Base-by-base conservation (phyloP, 35 echinoderm and acorn worm species). In the Acanthaster planci region DNA sequence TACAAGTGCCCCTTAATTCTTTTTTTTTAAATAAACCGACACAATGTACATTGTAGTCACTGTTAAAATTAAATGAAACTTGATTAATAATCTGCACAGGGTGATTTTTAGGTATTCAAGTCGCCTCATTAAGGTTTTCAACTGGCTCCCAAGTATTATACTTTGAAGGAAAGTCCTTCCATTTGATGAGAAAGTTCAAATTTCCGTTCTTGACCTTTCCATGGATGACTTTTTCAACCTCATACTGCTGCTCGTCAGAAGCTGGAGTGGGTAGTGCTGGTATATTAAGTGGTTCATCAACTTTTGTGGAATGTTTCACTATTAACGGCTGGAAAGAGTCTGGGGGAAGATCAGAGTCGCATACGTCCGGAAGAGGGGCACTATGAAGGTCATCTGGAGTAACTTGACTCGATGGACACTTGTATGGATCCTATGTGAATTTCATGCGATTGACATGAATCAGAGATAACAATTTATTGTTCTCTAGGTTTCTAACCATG, bases 401-500 rank as follows among this genome's bases (percentile, higher is more conserved):
- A 51, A 18, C 17, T 50, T 23, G 32, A 52, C 77, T 86, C 14
- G 22, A 12, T 52, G 84, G 84, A 31, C 84, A 67, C 12, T 26
- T 5, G 29, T 27, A 86, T 68, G 64, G 1, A 52, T 86, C 75
- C 26, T 86, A 77, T 35, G 84, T 67, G 52, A 77, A 86, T 55
- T 86, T 86, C 60, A 86, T 77, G 5, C 67, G n/a, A n/a, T n/a
- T n/a, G n/a, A n/a, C n/a, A n/a, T n/a, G n/a, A n/a, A n/a, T n/a
- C n/a, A n/a, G n/a, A n/a, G n/a, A n/a, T n/a, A n/a, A n/a, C 21
- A 76, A 75, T 34, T 85, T 85, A 39, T 85, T 77, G 47, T 85
- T 85, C 47, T 77, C 84, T 18, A 85, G 38, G 35, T 86, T 77
- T 51, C 84, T 21, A 38, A 86, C 84, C 36, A 19, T 40, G 76